A percentile compares a stretch with the other conserved stretches of the same genome.
These are phyloP conservation scores for Collichthys lucidus DNA, from an alignment of 2,113 vertebrate genomes.

Conservation along the genomic window DNA sequence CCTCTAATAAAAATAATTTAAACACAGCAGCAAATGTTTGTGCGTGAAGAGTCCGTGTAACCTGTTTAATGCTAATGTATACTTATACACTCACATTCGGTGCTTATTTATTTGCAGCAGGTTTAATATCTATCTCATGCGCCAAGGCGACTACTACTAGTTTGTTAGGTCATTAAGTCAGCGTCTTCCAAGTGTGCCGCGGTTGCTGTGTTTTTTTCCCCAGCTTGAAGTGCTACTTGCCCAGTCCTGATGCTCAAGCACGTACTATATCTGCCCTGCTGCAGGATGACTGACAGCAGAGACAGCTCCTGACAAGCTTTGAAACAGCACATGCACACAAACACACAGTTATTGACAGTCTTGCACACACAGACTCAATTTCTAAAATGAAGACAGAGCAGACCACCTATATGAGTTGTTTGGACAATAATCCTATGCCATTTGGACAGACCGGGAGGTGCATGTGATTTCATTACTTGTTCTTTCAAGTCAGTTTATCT, in stretches of 20 bases:
- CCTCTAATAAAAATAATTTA: slow-evolving; percentile 50
- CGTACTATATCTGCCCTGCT: slow-evolving; percentile 38
- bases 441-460: slow-evolving; percentile 14
- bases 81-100: slow-evolving; percentile 15
- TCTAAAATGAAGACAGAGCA: slow-evolving; percentile 40
- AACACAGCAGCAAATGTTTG: slow-evolving; percentile 32
- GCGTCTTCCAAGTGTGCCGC: background rate
- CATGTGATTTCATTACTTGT: background rate
- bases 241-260: slow-evolving; percentile 36
- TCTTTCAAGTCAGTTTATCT: background rate
- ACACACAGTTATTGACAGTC: slow-evolving; percentile 48
- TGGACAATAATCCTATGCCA: background rate
- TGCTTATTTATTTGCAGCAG: slow-evolving; percentile 1
- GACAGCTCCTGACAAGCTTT: slow-evolving; percentile 70
- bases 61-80: slow-evolving; percentile 6
- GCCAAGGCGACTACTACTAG: background rate
- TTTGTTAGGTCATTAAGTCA: slow-evolving; percentile 9
- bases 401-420: slow-evolving; percentile 31
- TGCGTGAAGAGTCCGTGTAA: background rate
- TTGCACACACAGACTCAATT: slow-evolving; percentile 22
- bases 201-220: slow-evolving; percentile 31
- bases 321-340: slow-evolving; percentile 48
- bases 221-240: slow-evolving; percentile 30
- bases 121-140: background rate
- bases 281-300: slow-evolving; percentile 66